Conservation (phyloP, 2,113 vertebrate species). For the Balaeniceps rex region DNA sequence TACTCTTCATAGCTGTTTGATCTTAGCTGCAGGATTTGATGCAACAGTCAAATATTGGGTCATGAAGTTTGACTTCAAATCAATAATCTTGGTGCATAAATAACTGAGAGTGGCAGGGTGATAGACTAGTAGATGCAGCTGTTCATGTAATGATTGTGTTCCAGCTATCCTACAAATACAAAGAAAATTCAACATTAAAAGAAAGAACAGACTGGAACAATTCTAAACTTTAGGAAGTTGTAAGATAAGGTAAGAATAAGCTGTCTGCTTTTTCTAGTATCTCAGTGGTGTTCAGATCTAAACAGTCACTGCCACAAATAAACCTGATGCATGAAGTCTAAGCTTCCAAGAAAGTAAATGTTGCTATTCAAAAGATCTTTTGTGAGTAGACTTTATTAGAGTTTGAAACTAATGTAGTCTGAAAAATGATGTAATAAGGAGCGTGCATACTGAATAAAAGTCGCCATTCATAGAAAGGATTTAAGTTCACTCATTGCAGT, state of each 20-base stretch:
- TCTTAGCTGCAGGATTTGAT: background rate
- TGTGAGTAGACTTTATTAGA: background rate
- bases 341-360: background rate
- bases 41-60: background rate
- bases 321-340: background rate
- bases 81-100: background rate
- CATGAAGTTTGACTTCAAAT: background rate
- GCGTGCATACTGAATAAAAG: background rate
- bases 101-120: background rate
- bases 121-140: background rate
- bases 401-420: background rate
- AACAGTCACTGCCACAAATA: background rate
- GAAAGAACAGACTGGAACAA: background rate
- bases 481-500: background rate
- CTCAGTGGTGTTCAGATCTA: background rate
- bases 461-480: background rate
- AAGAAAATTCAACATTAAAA: background rate
- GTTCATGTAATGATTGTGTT: background rate
- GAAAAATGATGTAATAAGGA: background rate
- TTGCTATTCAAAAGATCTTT: background rate
- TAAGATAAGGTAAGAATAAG: background rate
- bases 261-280: background rate
- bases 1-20: background rate
- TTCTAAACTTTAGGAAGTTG: background rate
- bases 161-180: background rate